Percentiles rank a stretch among this genome's conserved stretches.
Conservation (phyloP, 1,140 invertebrate species). For the Oryzaephilus surinamensis region DNA sequence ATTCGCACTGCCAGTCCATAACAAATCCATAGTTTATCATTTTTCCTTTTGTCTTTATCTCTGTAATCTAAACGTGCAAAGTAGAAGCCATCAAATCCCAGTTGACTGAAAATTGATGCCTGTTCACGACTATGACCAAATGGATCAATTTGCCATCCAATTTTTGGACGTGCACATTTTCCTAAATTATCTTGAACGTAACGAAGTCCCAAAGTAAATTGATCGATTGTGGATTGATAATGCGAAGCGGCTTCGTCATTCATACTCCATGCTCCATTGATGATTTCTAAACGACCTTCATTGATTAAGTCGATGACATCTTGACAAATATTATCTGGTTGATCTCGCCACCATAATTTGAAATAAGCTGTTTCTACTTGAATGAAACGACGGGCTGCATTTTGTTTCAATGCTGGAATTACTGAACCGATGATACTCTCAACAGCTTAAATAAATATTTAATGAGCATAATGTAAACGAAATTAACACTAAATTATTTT, state of each 20-base stretch:
- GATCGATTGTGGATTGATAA: conserved; percentile 72
- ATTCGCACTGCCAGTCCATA: conserved; percentile 56
- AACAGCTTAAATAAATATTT: conserved; percentile 72
- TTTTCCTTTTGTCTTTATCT: conserved; percentile 51
- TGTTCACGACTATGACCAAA: conserved; percentile 61
- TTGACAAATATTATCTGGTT: conserved; percentile 39
- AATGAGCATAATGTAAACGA: too few species aligned
- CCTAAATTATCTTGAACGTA: conserved; percentile 47
- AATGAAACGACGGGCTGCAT: conserved; percentile 62
- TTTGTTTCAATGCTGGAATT: conserved; percentile 60
- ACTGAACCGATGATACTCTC: conserved; percentile 89
- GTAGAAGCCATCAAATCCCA: conserved; percentile 61
- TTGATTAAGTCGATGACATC: conserved; percentile 35
- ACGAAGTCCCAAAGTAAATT: conserved; percentile 58
- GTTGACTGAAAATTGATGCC: conserved; percentile 54
- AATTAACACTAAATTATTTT: too few species aligned
- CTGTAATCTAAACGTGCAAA: conserved; percentile 64
- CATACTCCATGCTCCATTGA: conserved; percentile 60
- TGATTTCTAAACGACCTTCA: conserved; percentile 61
- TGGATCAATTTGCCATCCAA: conserved; percentile 64
- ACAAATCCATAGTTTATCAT: conserved; percentile 59
- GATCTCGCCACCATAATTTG: conserved; percentile 54
- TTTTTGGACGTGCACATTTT: conserved; percentile 48
- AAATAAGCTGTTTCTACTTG: conserved; percentile 36
- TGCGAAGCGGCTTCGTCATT: conserved; percentile 71